A percentile compares a stretch with the other conserved stretches of the same genome.
phyloP scores from a whole-genome alignment of 2,797 vertebrate species.

The Pelodytes ibericus region DNA sequence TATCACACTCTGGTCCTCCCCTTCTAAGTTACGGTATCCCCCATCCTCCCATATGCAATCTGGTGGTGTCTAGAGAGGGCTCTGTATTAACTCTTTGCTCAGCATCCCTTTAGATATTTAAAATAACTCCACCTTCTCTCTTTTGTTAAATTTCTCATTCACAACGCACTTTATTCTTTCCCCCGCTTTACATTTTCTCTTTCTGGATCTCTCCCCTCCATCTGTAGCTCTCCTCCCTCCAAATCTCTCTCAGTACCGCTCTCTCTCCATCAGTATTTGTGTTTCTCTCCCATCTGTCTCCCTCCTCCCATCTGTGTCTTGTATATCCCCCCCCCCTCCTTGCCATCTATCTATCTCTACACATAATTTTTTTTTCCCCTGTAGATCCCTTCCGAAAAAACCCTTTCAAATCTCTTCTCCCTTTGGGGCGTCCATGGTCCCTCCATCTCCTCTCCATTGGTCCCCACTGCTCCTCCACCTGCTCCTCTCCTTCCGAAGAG shows the following conservation, averaged over 20 bases:
- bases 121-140: no score
- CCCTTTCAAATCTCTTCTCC: background rate
- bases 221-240: conserved; percentile 17
- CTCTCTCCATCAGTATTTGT: conserved; percentile 18
- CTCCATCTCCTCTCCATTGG: background rate
- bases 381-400: background rate
- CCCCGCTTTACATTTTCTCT: no score
- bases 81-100: no score
- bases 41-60: no score
- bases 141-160: no score
- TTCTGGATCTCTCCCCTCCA: conserved; percentile 16
- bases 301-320: conserved; percentile 30
- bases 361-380: background rate
- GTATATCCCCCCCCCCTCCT: background rate
- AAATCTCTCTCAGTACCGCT: background rate
- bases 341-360: background rate
- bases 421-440: background rate
- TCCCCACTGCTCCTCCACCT: background rate
- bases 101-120: no score
- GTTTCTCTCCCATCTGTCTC: conserved; percentile 46
- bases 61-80: no score
- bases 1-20: no score
- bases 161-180: no score
- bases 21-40: no score
- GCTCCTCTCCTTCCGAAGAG: background rate